Conservation (phyloP, 37 sponge, comb jelly and placozoan species). For the Crambe crambe region DNA sequence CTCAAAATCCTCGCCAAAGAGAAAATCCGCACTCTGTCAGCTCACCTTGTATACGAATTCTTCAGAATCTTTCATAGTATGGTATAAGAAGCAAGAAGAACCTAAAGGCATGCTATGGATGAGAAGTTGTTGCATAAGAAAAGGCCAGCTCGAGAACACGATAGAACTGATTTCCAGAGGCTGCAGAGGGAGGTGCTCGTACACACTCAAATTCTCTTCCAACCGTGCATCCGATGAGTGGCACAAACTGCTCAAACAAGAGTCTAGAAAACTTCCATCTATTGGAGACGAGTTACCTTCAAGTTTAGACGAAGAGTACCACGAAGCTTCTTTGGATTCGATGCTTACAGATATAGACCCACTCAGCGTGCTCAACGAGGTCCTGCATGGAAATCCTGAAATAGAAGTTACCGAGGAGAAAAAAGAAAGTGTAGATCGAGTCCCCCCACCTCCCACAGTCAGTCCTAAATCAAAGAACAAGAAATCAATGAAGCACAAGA, state of each 20-base stretch:
- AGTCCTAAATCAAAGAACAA: neutral
- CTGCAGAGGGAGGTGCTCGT: slow-evolving; percentile 61
- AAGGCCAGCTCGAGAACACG: slow-evolving; percentile 20
- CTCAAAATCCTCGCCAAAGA: slow-evolving; percentile 35
- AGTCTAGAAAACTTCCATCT: slow-evolving; percentile 38
- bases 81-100: slow-evolving; percentile 65
- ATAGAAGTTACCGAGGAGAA: neutral
- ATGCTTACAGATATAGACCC: slow-evolving; percentile 41
- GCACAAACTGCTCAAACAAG: slow-evolving; percentile 51
- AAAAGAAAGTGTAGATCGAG: neutral
- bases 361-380: neutral
- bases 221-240: slow-evolving; percentile 39
- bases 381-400: neutral
- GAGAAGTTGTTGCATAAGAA: slow-evolving; percentile 44
- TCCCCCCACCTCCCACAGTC: neutral
- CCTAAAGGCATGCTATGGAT: slow-evolving; percentile 77
- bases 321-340: slow-evolving; percentile 25
- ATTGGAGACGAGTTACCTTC: slow-evolving; percentile 22
- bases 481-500: slow-evolving; percentile 12
- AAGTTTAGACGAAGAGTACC: slow-evolving; percentile 1
- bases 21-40: slow-evolving; percentile 53
- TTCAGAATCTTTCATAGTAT: slow-evolving; percentile 71
- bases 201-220: slow-evolving; percentile 52
- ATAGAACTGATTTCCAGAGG: slow-evolving; percentile 67
- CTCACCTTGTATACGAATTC: slow-evolving; percentile 61